A percentile compares a stretch with the other conserved stretches of the same genome.
Conservation (phyloP, 2,113 vertebrate genomes). For the Hydrochoerus hydrochaeris region DNA sequence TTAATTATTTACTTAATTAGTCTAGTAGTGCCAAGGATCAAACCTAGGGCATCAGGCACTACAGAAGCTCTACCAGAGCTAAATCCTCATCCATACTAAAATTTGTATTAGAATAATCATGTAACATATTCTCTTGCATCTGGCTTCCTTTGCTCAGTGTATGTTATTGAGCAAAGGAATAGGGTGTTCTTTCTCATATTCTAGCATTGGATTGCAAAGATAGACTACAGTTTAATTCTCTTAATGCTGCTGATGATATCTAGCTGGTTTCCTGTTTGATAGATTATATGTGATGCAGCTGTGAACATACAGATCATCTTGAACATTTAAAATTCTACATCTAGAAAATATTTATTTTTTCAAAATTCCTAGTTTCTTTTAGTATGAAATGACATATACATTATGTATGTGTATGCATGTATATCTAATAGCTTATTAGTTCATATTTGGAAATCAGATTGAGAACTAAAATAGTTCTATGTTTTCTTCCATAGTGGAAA, state of each 20-base stretch:
- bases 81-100: background rate
- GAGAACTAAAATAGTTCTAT: background rate
- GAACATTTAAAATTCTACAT: background rate
- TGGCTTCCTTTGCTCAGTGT: background rate
- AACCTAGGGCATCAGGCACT: background rate
- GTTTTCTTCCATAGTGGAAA: constrained; percentile 6
- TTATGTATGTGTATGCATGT: background rate
- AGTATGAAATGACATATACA: background rate
- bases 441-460: constrained; percentile 18
- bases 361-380: background rate
- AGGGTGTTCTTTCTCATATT: background rate
- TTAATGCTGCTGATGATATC: background rate
- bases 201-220: background rate
- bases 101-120: background rate
- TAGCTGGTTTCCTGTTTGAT: background rate
- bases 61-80: background rate
- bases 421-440: background rate
- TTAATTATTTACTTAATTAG: background rate
- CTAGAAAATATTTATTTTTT: background rate
- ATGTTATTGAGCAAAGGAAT: background rate
- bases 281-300: background rate
- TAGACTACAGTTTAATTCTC: background rate
- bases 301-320: background rate
- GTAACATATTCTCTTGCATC: background rate
- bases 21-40: background rate